Percentiles rank a stretch among this genome's conserved stretches.
phyloP scores from a whole-genome alignment of 2,888 invertebrate species.

The Drosophila eohydei region DNA sequence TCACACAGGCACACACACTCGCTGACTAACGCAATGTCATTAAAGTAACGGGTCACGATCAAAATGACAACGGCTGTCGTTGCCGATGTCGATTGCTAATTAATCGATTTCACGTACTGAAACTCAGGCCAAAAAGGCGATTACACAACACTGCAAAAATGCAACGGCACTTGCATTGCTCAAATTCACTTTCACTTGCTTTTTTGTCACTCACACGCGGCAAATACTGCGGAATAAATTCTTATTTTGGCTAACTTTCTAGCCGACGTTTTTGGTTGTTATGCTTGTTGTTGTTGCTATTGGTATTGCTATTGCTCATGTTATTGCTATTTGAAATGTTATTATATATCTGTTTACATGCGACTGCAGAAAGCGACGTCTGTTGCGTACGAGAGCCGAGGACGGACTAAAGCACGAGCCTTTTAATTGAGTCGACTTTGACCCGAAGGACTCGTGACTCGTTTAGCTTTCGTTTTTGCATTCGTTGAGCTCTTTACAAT shows the following conservation, averaged over 20 bases:
- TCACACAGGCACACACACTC: slow-evolving; percentile 2
- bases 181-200: slow-evolving; percentile 30
- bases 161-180: slow-evolving; percentile 21
- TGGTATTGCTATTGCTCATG: slow-evolving; percentile 27
- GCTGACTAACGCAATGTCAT: slow-evolving; percentile 4
- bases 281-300: slow-evolving; percentile 17
- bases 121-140: slow-evolving; percentile 16
- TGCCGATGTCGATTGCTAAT: slow-evolving; percentile 40
- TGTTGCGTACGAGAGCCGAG: slow-evolving; percentile 79
- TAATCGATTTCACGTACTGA: slow-evolving; percentile 41
- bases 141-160: slow-evolving; percentile 68
- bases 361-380: slow-evolving; percentile 63
- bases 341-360: slow-evolving; percentile 19
- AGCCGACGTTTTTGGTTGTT: slow-evolving; percentile 35
- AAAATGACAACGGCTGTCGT: slow-evolving; percentile 8
- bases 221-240: neutral
- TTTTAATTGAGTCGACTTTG: slow-evolving; percentile 25
- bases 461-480: slow-evolving; percentile 29
- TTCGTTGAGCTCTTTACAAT: slow-evolving; percentile 33
- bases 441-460: slow-evolving; percentile 44
- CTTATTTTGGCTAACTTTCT: slow-evolving; percentile 59
- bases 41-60: slow-evolving; percentile 37
- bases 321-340: slow-evolving; percentile 33
- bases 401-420: slow-evolving; percentile 77
- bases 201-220: slow-evolving; percentile 13